Percentiles rank a stretch among this genome's conserved stretches.
These are phyloP conservation scores for Cyclina sinensis DNA, from an alignment of 1,140 invertebrate species.

Conservation along the genomic window DNA sequence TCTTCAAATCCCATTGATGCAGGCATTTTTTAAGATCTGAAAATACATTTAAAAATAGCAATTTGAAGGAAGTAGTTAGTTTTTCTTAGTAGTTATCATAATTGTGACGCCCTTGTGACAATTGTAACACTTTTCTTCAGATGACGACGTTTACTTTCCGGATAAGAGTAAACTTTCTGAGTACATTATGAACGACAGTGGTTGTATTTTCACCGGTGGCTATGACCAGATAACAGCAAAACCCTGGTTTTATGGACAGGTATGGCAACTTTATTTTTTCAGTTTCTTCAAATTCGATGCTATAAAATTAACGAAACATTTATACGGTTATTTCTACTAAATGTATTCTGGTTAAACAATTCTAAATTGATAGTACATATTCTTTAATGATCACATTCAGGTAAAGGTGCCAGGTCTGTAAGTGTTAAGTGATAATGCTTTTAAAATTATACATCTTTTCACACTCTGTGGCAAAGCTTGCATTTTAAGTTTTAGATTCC, in stretches of 20 bases:
- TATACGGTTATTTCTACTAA: too few species aligned
- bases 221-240: conserved; percentile 92
- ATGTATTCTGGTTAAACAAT: too few species aligned
- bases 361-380: too few species aligned
- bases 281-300: not conserved
- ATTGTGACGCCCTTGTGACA: not conserved
- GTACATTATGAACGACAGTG: conserved; percentile 94
- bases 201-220: conserved; percentile 96
- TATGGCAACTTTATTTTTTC: conserved; percentile 63
- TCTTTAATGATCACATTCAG: too few species aligned
- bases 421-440: too few species aligned
- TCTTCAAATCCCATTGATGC: too few species aligned
- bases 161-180: conserved; percentile 92
- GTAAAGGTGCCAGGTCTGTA: too few species aligned
- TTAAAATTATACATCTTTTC: too few species aligned
- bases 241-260: conserved; percentile 96
- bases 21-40: not conserved
- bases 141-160: conserved; percentile 87
- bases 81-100: not conserved
- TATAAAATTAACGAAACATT: not conserved
- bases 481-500: too few species aligned
- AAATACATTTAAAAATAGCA: not conserved
- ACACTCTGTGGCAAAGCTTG: too few species aligned
- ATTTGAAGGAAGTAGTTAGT: not conserved
- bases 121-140: too few species aligned